Percentiles rank a stretch among this genome's conserved stretches.
phyloP scores from a whole-genome alignment of 2,797 vertebrate genomes.

The Trachops cirrhosus region DNA sequence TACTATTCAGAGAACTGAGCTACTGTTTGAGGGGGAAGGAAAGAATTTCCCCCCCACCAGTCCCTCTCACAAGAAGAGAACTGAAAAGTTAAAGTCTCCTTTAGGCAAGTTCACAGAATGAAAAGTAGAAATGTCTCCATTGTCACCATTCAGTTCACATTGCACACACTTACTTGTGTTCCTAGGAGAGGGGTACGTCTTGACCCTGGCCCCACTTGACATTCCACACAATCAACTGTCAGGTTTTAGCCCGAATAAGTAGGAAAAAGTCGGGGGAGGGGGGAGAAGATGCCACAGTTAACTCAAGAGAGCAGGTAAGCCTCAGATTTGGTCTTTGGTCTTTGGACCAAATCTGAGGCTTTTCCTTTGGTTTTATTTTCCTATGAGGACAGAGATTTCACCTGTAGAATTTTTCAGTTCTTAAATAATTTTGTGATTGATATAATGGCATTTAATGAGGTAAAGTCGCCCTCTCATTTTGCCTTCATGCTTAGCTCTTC shows the following conservation, averaged over 20 bases:
- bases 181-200: neutral
- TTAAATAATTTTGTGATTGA: neutral
- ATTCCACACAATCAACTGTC: neutral
- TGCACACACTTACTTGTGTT: rapidly evolving
- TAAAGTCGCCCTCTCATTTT: neutral
- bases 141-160: neutral
- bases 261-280: neutral
- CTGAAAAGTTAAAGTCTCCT: neutral
- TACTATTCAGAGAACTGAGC: neutral
- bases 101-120: neutral
- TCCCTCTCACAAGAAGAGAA: neutral
- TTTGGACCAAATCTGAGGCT: too few relatives aligned
- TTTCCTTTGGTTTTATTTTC: neutral
- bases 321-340: neutral
- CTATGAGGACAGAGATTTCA: neutral
- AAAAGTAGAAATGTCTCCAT: neutral
- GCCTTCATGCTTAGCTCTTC: neutral
- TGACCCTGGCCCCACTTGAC: neutral
- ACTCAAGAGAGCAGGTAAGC: neutral
- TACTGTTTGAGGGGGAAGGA: neutral
- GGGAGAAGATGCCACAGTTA: neutral
- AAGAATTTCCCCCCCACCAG: neutral
- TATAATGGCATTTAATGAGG: neutral
- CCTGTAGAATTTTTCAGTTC: neutral
- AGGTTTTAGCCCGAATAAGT: neutral